These are phyloP conservation scores for Morphnarchus princeps DNA, from an alignment of 2,113 vertebrate genomes.

Conservation along the genomic window DNA sequence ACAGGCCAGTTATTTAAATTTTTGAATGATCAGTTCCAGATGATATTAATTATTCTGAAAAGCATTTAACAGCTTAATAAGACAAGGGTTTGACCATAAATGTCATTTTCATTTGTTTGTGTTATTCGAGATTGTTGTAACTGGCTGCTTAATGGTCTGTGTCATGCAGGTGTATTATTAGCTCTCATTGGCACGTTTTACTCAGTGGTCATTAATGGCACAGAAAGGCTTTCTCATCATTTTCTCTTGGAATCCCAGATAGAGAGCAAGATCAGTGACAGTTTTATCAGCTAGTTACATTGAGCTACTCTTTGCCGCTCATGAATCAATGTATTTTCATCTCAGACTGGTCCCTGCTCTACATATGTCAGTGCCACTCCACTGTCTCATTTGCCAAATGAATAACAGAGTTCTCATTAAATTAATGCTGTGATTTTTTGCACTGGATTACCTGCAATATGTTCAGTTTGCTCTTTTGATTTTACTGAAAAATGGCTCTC, in stretches of 20 bases:
- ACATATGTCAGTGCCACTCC: slow-evolving; percentile 46
- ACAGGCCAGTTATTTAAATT: background rate
- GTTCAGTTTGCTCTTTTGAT: slow-evolving; percentile 12
- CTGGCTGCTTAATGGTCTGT: slow-evolving; percentile 56
- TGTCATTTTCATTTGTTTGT: slow-evolving; percentile 43
- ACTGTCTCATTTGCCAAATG: slow-evolving; percentile 47
- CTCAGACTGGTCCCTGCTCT: slow-evolving; percentile 37
- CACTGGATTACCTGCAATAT: background rate
- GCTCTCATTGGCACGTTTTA: slow-evolving; percentile 43
- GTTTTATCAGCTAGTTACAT: slow-evolving; percentile 54
- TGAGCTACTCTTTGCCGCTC: slow-evolving; percentile 37
- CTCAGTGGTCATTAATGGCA: slow-evolving; percentile 42
- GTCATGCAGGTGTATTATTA: slow-evolving; percentile 63
- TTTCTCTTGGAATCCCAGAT: slow-evolving; percentile 24
- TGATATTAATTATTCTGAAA: slow-evolving; percentile 50
- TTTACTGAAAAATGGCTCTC: background rate
- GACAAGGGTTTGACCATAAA: slow-evolving; percentile 37
- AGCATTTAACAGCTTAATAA: slow-evolving; percentile 46
- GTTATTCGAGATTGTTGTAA: slow-evolving; percentile 11
- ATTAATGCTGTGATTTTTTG: background rate
- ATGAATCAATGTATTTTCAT: slow-evolving; percentile 59
- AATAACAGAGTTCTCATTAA: background rate
- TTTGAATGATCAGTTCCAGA: slow-evolving; percentile 31
- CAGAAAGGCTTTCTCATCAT: slow-evolving; percentile 22
- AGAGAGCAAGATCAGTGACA: slow-evolving; percentile 32